Evolutionary conservation across 1,140 invertebrate species (phyloP).

Genomic region (Mylabris phalerata): DNA sequence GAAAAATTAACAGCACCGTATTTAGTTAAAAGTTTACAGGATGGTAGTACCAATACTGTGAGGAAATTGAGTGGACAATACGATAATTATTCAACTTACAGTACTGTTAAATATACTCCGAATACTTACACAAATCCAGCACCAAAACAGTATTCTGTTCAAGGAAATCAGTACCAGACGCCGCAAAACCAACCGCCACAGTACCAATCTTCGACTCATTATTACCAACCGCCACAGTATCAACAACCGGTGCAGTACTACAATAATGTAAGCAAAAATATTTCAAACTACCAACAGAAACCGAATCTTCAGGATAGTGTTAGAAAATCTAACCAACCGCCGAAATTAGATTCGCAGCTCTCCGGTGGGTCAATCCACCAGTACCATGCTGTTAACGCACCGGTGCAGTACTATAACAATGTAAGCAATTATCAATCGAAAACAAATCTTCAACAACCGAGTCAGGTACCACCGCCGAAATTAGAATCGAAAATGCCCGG

Average conservation of each 20-base stretch:
- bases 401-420: no score
- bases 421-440: no score
- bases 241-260: neutral
- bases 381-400: conserved; percentile 45
- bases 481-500: no score
- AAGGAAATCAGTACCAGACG: neutral
- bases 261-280: neutral
- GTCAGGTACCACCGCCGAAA: no score
- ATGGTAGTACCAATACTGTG: conserved; percentile 24
- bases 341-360: conserved; percentile 23
- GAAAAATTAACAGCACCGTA: conserved; percentile 25
- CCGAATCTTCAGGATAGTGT: neutral
- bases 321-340: conserved; percentile 2
- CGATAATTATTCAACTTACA: conserved; percentile 22
- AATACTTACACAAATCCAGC: conserved; percentile 12
- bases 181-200: neutral
- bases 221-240: neutral
- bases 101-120: conserved; percentile 15
- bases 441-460: no score
- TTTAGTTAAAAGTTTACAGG: conserved; percentile 21
- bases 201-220: conserved; percentile 18
- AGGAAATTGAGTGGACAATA: conserved; percentile 39
- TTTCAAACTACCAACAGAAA: conserved; percentile 8
- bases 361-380: conserved; percentile 28
- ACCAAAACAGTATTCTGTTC: neutral